phyloP scores from a whole-genome alignment of 2,888 invertebrate genomes.

The Ormyrus nitidulus region DNA sequence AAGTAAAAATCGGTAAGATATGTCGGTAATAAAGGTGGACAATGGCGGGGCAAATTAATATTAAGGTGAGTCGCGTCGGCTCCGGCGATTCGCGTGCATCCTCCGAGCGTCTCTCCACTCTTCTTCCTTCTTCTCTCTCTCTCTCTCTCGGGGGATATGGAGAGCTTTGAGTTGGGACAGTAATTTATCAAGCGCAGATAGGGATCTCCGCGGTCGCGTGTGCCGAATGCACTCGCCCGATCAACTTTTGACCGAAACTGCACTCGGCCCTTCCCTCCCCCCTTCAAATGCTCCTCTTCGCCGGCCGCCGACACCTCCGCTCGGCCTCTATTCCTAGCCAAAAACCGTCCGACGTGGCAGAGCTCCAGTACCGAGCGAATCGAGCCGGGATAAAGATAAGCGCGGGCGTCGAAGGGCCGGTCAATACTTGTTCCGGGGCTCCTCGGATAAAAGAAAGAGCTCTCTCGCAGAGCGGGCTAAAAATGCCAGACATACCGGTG shows the following conservation, averaged over 20 bases:
- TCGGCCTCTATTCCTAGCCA: no score
- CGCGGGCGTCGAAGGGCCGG: constrained; percentile 3
- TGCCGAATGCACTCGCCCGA: constrained; percentile 62
- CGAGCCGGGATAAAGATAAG: not conserved
- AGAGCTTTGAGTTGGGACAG: constrained; percentile 67
- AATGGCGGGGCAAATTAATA: constrained; percentile 73
- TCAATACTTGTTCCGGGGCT: constrained; percentile 51
- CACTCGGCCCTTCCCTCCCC: constrained; percentile 30
- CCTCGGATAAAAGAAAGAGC: not conserved
- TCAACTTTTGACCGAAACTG: constrained; percentile 67
- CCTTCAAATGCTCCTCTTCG: no score
- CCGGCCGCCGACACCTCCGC: no score
- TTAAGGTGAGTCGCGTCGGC: constrained; percentile 63
- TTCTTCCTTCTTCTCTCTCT: constrained; percentile 1
- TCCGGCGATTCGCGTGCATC: constrained; percentile 54
- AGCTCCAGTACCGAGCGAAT: not conserved
- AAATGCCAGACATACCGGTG: constrained; percentile 74
- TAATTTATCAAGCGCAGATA: constrained; percentile 74
- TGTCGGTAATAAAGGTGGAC: constrained; percentile 73
- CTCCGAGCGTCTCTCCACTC: not conserved
- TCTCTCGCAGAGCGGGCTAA: constrained; percentile 58
- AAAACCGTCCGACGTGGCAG: not conserved
- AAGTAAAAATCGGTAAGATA: constrained; percentile 70
- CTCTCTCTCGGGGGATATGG: constrained; percentile 36
- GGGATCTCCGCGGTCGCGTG: constrained; percentile 73